A percentile compares a stretch with the other conserved stretches of the same genome.
Evolutionary conservation across 2,113 vertebrate species (phyloP).

Genomic region (Alligator sinensis): DNA sequence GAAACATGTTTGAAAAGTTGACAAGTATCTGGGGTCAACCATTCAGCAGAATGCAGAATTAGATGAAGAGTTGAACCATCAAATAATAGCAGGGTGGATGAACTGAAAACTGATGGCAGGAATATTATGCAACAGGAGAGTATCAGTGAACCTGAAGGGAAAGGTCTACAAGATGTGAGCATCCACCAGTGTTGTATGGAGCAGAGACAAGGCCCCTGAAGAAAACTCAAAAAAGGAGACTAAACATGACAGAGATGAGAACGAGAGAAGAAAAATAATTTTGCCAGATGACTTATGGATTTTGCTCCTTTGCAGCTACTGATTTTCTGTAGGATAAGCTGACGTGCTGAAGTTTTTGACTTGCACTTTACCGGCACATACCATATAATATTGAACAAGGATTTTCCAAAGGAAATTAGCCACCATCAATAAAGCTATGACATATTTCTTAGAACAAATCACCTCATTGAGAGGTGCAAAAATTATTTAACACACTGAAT

Average conservation of each 20-base stretch:
- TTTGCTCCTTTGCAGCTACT: slow-evolving; percentile 6
- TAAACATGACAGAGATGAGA: too few relatives aligned
- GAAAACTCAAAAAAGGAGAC: not conserved
- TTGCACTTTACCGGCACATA: slow-evolving; percentile 3
- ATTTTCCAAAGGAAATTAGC: slow-evolving; percentile 15
- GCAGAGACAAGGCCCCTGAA: too few relatives aligned
- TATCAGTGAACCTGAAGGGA: too few relatives aligned
- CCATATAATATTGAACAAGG: not conserved
- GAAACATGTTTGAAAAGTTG: too few relatives aligned
- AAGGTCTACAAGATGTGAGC: too few relatives aligned
- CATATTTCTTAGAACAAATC: slow-evolving; percentile 25
- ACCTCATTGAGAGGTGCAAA: not conserved
- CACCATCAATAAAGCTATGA: not conserved
- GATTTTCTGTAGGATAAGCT: slow-evolving; percentile 1
- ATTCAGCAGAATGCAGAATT: too few relatives aligned
- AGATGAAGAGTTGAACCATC: too few relatives aligned
- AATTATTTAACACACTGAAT: not conserved
- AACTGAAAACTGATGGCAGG: too few relatives aligned
- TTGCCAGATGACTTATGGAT: not conserved
- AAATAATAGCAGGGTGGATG: too few relatives aligned
- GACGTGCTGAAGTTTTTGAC: not conserved
- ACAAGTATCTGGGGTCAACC: too few relatives aligned
- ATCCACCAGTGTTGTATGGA: too few relatives aligned
- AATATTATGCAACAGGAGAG: too few relatives aligned
- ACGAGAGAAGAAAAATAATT: not conserved